Evolutionary conservation across 1,140 invertebrate species (phyloP), one percentile per base, ranked within the genome.

Genomic region (Lethocerus indicus): DNA sequence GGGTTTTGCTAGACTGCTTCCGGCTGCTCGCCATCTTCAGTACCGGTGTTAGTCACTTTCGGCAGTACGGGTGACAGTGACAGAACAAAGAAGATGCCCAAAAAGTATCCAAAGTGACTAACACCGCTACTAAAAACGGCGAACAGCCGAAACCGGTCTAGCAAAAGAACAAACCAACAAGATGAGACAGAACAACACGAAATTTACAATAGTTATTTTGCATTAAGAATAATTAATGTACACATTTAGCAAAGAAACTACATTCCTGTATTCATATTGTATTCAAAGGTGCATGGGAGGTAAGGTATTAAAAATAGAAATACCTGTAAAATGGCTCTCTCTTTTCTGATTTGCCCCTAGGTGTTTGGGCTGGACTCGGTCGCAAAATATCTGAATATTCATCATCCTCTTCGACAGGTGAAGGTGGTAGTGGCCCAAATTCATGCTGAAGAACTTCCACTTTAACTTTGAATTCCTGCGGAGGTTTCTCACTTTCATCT

Each of bases 401-500:
- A 55, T 82, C 79, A 44, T 78, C 78, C 61, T 83, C 80, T 60
- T 82, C 79, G 0, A 83, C 79, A 2, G 80, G 81, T 0, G 79
- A 81, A 1, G 81, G 78, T 7, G 83, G 83, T 32, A 86, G 62
- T 25, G 83, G 82, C n/a, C 82, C 81, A 53, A 85, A 84, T 51
- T 81, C 81, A 29, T 66, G 65, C 24, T 66, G 63, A 14, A 73
- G 36, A 3, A 60, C 57, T 55, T 60, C 57, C 12, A 60, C 59
- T 41, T 55, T 57, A 1, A 60, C 59, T 40, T 56, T 57, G 45
- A 60, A 58, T 39, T 60, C 57, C 26, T 44, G 53, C 16, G 56
- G 54, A 6, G 58, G 57, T 48, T 58, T 57, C 35, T 57, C 54
- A 39, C 25, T 45, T 36, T 25, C 26, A 24, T 9, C 13, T 12